Base-by-base conservation (phyloP, 2,888 invertebrate species). In the Hirtodrosophila trivittata region DNA sequence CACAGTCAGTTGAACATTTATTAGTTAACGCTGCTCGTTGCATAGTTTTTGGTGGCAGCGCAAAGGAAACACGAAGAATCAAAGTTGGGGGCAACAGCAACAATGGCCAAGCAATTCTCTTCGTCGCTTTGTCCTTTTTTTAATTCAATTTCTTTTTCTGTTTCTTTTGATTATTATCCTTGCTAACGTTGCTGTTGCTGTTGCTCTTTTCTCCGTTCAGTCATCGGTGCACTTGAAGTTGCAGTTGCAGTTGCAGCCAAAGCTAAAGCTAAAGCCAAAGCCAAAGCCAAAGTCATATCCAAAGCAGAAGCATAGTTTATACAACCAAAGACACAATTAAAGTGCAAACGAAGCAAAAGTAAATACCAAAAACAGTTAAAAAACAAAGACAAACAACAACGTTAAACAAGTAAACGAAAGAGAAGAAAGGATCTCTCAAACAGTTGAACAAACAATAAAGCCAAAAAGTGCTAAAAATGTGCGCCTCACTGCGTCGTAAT, bases 401-500 rank as follows among this genome's bases (percentile, higher is more conserved):
- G 14, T 21, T 14, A 4, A 8, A 57, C n/a, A 16, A 18, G 38
- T 28, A 28, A 28, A 28, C 39, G 26, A 28, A 8, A 25, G 12
- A 25, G 42, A 25, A 50, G 32, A 32, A 25, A 56, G 37, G 45
- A 32, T 13, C 8, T 1, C 10, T 50, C 49, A 56, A 33, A 35
- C 42, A 30, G 13, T 55, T 47, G 54, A 41, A 39, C 46, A 32
- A 43, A 10, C 32, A 41, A 43, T n/a, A 35, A 30, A 37, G 25
- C 37, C 13, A 52, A 71, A 70, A 70, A 75, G 69, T 83, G 63
- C 62, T 54, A 59, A 75, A 69, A 85, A 81, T 81, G 81, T 86
- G 81, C 84, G 86, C 74, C 62, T 74, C 72, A 66, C 45, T 80
- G 77, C 81, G 84, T 75, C 84, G 86, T 75, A 81, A 81, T 84